Evolutionary conservation across 2,113 vertebrate species (phyloP).

Genomic region (Amblyornis subalaris): DNA sequence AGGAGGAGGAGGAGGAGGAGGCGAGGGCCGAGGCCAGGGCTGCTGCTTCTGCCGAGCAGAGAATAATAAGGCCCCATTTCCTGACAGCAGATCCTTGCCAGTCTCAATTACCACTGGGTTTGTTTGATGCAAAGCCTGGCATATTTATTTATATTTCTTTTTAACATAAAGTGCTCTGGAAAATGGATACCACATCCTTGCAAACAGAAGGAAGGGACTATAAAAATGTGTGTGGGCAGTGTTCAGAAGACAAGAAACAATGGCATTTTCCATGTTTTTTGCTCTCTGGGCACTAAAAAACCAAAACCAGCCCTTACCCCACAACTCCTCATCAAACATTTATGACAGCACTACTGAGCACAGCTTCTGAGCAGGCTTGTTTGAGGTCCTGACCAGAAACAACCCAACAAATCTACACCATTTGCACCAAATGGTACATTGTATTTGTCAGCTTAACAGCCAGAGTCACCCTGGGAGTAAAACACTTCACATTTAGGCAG

Average conservation of each 20-base stretch:
- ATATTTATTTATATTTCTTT: slow-evolving; percentile 19
- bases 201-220: background rate
- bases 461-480: background rate
- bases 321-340: background rate
- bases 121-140: slow-evolving; percentile 3
- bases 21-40: background rate
- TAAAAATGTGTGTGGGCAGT: background rate
- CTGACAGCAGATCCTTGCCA: background rate
- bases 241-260: slow-evolving; percentile 5
- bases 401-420: background rate
- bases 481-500: background rate
- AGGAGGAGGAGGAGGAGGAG: background rate
- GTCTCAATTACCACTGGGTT: background rate
- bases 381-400: background rate
- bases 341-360: background rate
- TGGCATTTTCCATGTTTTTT: background rate
- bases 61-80: slow-evolving; percentile 10
- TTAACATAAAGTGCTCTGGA: background rate
- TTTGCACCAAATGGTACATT: background rate
- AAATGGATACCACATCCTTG: slow-evolving; percentile 27
- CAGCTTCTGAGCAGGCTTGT: background rate
- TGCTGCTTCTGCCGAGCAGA: background rate
- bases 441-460: background rate
- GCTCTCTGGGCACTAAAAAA: background rate
- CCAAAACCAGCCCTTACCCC: background rate